phyloP scores from a whole-genome alignment of 2,888 invertebrate species.

The Gari tellinella region DNA sequence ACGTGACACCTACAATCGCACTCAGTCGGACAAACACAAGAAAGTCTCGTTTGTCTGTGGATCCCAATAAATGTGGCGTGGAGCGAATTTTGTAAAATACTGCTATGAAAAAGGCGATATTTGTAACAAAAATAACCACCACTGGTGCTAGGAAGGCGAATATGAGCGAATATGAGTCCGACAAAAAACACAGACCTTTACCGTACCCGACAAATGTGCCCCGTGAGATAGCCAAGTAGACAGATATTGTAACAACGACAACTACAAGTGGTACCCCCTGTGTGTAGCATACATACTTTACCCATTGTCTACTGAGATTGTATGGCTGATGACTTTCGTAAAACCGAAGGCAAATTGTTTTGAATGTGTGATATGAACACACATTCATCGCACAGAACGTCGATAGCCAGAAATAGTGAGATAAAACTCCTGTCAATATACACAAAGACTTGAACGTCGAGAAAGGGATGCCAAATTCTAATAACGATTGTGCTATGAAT shows the following conservation, averaged over 20 bases:
- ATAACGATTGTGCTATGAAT: constrained; percentile 49
- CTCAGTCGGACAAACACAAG: constrained; percentile 68
- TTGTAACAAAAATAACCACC: constrained; percentile 52
- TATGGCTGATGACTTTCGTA: neutral
- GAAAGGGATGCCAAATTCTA: constrained; percentile 33
- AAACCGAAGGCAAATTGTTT: constrained; percentile 26
- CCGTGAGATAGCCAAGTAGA: constrained; percentile 19
- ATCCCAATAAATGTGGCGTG: constrained; percentile 25
- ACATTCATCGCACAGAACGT: constrained; percentile 56
- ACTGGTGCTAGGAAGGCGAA: constrained; percentile 65
- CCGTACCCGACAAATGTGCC: constrained; percentile 54
- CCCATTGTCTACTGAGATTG: neutral
- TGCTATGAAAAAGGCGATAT: constrained; percentile 58
- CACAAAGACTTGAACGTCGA: constrained; percentile 17
- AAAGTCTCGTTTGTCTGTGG: constrained; percentile 54
- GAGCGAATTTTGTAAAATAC: constrained; percentile 57
- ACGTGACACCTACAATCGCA: constrained; percentile 69
- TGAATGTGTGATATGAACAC: constrained; percentile 61
- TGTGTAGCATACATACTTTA: constrained; percentile 31
- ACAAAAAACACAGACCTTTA: constrained; percentile 45
- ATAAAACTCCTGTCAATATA: constrained; percentile 29
- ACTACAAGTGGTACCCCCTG: constrained; percentile 32
- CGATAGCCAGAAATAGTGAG: constrained; percentile 60
- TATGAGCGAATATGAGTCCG: constrained; percentile 21
- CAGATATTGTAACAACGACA: constrained; percentile 22